These are phyloP conservation scores for Pseudachorutes palmiensis DNA, from an alignment of 1,140 invertebrate genomes.

Conservation along the genomic window DNA sequence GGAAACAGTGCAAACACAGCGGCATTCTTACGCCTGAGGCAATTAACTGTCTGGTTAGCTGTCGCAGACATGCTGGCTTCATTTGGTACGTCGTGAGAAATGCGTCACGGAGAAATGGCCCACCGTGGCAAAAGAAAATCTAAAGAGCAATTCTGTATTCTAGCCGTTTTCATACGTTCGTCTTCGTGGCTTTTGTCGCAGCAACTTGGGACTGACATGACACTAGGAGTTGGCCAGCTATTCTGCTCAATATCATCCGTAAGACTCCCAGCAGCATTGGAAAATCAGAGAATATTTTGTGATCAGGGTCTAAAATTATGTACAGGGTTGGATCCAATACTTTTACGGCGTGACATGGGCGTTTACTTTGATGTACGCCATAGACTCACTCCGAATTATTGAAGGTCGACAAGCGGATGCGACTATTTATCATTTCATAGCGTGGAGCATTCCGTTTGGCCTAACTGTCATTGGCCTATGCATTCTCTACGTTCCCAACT, in stretches of 20 bases:
- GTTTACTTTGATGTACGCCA: constrained; percentile 72
- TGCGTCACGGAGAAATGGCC: too few relatives aligned
- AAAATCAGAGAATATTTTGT: background rate
- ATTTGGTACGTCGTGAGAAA: constrained; percentile 57
- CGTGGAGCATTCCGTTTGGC: constrained; percentile 61
- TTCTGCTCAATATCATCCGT: constrained; percentile 67
- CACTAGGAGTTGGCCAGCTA: constrained; percentile 55
- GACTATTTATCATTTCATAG: constrained; percentile 55
- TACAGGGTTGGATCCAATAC: constrained; percentile 71
- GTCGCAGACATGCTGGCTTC: constrained; percentile 66
- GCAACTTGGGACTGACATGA: constrained; percentile 47
- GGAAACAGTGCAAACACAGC: constrained; percentile 48
- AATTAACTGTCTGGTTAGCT: constrained; percentile 67
- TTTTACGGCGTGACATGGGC: constrained; percentile 75
- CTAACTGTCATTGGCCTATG: constrained; percentile 58
- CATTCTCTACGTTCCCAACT: constrained; percentile 64
- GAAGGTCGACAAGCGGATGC: constrained; percentile 51
- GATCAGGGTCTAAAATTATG: constrained; percentile 15
- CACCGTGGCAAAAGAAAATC: too few relatives aligned
- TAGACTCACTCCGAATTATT: constrained; percentile 63
- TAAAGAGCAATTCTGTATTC: constrained; percentile 18
- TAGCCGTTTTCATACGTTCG: constrained; percentile 64
- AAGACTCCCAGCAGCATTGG: constrained; percentile 41
- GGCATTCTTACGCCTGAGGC: constrained; percentile 53
- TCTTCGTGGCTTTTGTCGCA: constrained; percentile 59